Conservation (phyloP, 2,888 invertebrate species). For the Drosophila atroscutellata region DNA sequence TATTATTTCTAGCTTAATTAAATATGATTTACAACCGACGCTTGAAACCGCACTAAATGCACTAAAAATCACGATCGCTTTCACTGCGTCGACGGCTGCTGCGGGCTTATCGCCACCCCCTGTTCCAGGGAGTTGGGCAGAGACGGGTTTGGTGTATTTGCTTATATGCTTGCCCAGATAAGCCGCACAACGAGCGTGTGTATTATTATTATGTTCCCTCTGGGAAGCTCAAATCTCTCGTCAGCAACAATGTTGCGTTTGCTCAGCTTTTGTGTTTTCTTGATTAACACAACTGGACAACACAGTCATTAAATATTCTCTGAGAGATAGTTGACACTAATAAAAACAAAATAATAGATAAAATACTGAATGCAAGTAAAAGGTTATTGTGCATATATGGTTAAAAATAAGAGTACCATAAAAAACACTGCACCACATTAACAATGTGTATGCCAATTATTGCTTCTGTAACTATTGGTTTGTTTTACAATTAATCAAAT, state of each 20-base stretch:
- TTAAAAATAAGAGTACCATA: too few relatives aligned
- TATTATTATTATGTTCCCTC: slow-evolving; percentile 23
- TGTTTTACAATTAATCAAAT: neutral
- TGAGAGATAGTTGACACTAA: neutral
- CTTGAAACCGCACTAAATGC: slow-evolving; percentile 35
- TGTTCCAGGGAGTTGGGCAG: neutral
- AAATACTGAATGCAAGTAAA: neutral
- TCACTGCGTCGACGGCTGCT: slow-evolving; percentile 23
- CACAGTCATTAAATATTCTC: neutral
- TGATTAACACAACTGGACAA: neutral
- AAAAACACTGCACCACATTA: neutral
- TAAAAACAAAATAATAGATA: neutral
- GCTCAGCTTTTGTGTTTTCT: neutral
- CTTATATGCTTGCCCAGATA: slow-evolving; percentile 23
- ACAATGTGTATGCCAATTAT: neutral
- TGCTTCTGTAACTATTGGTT: neutral
- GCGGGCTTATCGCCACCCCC: slow-evolving; percentile 37
- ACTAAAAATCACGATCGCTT: slow-evolving; percentile 34
- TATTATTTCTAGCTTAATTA: slow-evolving; percentile 6
- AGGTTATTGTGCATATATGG: neutral
- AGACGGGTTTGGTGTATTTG: slow-evolving; percentile 4
- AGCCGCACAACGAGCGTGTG: slow-evolving; percentile 47
- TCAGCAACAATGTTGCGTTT: slow-evolving; percentile 45
- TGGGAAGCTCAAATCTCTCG: slow-evolving; percentile 32
- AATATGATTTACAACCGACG: slow-evolving; percentile 36